Base-by-base conservation (phyloP, 2,113 vertebrate species). In the Odocoileus hemionus region DNA sequence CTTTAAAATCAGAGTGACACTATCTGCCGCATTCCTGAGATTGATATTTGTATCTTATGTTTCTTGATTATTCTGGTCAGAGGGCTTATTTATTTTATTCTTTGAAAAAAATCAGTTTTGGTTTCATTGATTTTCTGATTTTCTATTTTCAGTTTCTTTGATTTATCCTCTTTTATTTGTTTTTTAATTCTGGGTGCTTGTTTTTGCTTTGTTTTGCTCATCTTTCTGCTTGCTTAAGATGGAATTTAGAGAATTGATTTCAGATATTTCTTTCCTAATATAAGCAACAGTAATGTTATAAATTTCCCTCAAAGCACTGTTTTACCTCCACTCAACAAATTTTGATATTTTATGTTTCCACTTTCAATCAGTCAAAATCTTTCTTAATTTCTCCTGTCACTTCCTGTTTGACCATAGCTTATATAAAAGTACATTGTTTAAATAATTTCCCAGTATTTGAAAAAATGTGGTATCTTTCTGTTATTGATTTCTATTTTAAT, bases 361-460 rank as follows among this genome's bases (percentile, higher is more conserved):
- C 89, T 92, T 92, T 96, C 10, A 90, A 88, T 94, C 21, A 92
- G 12, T 94, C 25, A 61, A 78, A 95, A 30, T 78, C n/a, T 78
- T 93, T 91, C n/a, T 33, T 84, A 78, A 78, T 79, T 93, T 97
- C 19, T 88, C 43, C 52, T 91, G 5, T 80, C 13, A 70, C 39
- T 96, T 94, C 47, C 7, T 90, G 19, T 87, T 92, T 96, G 36
- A 50, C 45, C 10, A 55, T 67, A 11, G 28, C 5, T 70, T 79
- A 39, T 86, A 87, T 76, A 89, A 58, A 90, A 61, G 19, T 47
- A 2, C 64, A 1, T 89, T 89, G 50, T 36, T 92, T 85, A 45
- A 45, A 45, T 45, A 60, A 86, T 89, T 96, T 97, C 17, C 23
- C 86, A 89, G 52, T 97, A 82, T 91, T 95, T 88, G 21, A 39